Base-by-base conservation (phyloP, 2,888 invertebrate genomes). In the Drosophila nigricruria region DNA sequence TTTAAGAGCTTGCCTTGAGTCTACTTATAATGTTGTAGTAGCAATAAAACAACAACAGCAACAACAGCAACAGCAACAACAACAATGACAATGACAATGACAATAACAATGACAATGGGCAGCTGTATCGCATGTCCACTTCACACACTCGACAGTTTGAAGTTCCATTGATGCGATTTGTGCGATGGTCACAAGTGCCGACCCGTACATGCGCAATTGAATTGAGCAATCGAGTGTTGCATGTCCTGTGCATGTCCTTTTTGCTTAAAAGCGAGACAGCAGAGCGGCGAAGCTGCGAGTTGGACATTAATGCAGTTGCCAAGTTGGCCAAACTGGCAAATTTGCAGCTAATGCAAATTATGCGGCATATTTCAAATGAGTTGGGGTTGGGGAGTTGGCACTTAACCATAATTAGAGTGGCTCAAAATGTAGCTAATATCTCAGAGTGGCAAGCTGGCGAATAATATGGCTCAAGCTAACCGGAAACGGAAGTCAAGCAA, bases 401-500 rank as follows among this genome's bases (percentile, higher is more conserved):
- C 75, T 77, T 73, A 67, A 64, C 72, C 71, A 59, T 83, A 84
- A 87, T 84, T 81, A 83, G 79, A 79, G 73, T 81, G 66, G 70
- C 73, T 62, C 36, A 50, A 73, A 71, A 71, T 77, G 74, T 69
- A 72, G 79, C 71, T 66, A 77, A 79, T 81, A 87, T 77, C 65
- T 79, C 73, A 49, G 62, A 67, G 70, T 61, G 38, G 74, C 68
- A 61, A 32, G 62, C 63, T 45, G 59, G 77, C 78, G 77, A 77
- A 81, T 81, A 79, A 75, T 74, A 70, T 67, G 27, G 47, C 66
- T 23, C 52, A 10, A 65, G 78, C 77, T 77, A 76, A 49, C 87
- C 76, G 88, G 88, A 85, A 82, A 73, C 73, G 80, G 88, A 84
- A 85, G 88, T 84, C 78, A 76, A 77, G 78, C 70, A 84, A 87